phyloP scores from a whole-genome alignment of 2,888 invertebrate species.

The Chrysolina oricalcia region DNA sequence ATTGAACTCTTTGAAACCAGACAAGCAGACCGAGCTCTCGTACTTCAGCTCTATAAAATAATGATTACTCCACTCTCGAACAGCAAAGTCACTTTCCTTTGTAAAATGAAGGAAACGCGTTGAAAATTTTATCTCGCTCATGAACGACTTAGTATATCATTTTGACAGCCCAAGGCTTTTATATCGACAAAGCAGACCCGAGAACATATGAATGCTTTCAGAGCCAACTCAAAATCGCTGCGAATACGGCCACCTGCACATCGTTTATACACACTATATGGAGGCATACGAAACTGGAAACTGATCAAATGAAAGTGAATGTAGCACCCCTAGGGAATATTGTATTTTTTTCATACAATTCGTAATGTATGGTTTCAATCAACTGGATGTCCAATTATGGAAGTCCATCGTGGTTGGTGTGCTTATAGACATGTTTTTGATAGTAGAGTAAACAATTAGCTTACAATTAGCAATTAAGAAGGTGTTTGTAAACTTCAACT shows the following conservation, averaged over 20 bases:
- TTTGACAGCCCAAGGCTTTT: constrained; percentile 39
- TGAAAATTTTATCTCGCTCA: constrained; percentile 19
- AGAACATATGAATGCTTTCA: constrained; percentile 57
- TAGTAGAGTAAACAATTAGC: too few relatives aligned
- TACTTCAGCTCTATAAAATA: constrained; percentile 3
- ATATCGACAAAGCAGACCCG: constrained; percentile 45
- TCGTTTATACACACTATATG: constrained; percentile 4
- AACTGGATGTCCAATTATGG: neutral
- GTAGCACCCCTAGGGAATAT: neutral
- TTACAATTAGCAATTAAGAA: too few relatives aligned
- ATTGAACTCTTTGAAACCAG: neutral
- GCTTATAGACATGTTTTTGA: too few relatives aligned
- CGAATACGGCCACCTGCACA: constrained; percentile 52
- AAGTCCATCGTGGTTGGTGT: neutral
- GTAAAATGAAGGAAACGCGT: constrained; percentile 5
- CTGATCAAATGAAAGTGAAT: constrained; percentile 21
- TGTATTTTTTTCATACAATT: neutral
- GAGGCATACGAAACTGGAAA: constrained; percentile 29
- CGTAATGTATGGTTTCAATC: neutral
- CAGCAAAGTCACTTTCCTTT: constrained; percentile 22
- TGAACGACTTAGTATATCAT: constrained; percentile 35
- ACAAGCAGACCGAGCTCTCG: neutral
- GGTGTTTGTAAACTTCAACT: too few relatives aligned
- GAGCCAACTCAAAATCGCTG: constrained; percentile 49
- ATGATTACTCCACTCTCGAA: neutral